A percentile compares a stretch with the other conserved stretches of the same genome.
Evolutionary conservation across 2,797 vertebrate species (phyloP).

Genomic region (Harpagifer antarcticus): DNA sequence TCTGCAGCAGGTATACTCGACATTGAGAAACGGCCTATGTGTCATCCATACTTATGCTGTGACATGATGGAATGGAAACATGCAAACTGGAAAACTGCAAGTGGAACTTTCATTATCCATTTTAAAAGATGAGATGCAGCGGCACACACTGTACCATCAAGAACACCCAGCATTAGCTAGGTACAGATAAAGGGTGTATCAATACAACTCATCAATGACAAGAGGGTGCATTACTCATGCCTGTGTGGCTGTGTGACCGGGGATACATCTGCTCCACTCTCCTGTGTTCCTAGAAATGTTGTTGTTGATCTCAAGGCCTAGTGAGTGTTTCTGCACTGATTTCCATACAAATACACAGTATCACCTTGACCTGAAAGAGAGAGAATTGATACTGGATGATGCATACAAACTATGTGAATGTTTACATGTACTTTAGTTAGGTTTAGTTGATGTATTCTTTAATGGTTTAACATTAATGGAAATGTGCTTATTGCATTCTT

Average conservation of each 20-base stretch:
- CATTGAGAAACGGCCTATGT: not conserved
- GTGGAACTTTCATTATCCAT: not conserved
- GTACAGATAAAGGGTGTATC: constrained; percentile 7
- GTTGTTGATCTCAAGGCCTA: not conserved
- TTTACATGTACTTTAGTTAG: no score
- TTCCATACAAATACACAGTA: not conserved
- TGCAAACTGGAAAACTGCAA: not conserved
- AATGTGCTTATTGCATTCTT: no score
- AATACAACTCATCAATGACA: constrained; percentile 5
- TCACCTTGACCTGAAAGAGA: no score
- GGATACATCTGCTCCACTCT: constrained; percentile 2
- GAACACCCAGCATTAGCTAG: no score
- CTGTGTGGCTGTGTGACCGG: not conserved
- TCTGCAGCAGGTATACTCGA: no score
- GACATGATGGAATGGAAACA: constrained; percentile 9
- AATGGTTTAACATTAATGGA: no score
- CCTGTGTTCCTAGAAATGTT: constrained; percentile 18
- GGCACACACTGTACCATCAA: no score
- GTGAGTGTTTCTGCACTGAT: constrained; percentile 1
- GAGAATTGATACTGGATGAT: not conserved
- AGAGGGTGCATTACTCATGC: constrained; percentile 7
- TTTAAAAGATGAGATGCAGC: no score
- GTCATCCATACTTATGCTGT: constrained; percentile 24
- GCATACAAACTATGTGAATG: no score
- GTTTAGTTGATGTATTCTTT: no score